These are phyloP conservation scores for Adoxophyes honmai DNA, from an alignment of 1,140 invertebrate genomes.

Conservation along the genomic window DNA sequence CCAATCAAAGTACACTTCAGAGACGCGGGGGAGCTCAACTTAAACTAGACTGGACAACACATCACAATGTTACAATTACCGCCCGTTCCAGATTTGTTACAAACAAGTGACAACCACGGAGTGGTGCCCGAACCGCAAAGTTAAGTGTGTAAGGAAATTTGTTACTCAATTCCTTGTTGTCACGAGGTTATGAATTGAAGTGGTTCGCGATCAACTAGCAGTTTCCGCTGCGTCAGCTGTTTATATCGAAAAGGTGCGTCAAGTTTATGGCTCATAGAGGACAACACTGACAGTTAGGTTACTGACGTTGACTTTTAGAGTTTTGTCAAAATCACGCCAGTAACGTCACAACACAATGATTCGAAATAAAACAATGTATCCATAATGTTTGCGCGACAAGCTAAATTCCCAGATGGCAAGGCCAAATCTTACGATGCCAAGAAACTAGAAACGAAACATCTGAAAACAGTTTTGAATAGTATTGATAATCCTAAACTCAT, in stretches of 20 bases:
- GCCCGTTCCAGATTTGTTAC: background rate
- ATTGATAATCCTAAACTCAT: constrained; percentile 26
- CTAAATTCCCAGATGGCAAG: too few species aligned
- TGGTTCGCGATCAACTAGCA: constrained; percentile 71
- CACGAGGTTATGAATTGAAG: constrained; percentile 71
- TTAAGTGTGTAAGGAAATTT: constrained; percentile 60
- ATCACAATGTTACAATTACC: background rate
- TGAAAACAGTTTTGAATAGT: constrained; percentile 26
- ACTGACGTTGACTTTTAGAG: too few species aligned
- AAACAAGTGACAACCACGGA: background rate
- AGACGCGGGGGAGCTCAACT: constrained; percentile 3
- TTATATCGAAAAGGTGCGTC: constrained; percentile 20
- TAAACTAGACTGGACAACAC: background rate
- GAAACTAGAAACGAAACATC: background rate
- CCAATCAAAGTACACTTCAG: constrained; percentile 12
- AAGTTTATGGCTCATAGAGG: background rate
- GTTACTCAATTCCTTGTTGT: constrained; percentile 70
- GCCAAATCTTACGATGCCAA: too few species aligned
- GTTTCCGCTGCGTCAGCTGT: constrained; percentile 68
- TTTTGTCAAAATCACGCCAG: too few species aligned
- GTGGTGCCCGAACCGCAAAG: background rate
- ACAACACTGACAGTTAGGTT: background rate
- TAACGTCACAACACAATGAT: constrained; percentile 1
- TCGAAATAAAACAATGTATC: too few species aligned
- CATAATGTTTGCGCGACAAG: too few species aligned